A percentile compares a stretch with the other conserved stretches of the same genome.
Conservation (phyloP, 2,113 vertebrate species). For the Nycticorax nycticorax region DNA sequence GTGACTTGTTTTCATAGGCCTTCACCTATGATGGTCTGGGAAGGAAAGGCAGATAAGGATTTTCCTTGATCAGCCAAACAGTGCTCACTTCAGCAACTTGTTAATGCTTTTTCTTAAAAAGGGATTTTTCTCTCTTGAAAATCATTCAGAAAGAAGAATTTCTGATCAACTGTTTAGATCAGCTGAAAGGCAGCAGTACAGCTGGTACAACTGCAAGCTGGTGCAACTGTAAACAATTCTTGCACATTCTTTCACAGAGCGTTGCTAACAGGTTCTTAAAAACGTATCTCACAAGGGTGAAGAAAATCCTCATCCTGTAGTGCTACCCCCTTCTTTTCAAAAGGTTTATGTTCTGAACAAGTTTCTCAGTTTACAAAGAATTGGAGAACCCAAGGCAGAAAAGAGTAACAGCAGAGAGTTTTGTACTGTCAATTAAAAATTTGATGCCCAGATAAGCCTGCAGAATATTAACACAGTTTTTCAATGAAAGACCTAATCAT, state of each 20-base stretch:
- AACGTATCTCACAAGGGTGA: background rate
- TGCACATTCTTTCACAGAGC: background rate
- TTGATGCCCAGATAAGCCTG: background rate
- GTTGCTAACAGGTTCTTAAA: background rate
- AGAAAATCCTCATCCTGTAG: background rate
- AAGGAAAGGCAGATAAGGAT: background rate
- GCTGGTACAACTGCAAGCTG: background rate
- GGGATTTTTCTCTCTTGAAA: background rate
- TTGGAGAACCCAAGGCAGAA: background rate
- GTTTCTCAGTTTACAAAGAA: background rate
- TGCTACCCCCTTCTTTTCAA: background rate
- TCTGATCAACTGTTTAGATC: background rate
- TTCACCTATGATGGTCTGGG: background rate
- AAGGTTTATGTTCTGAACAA: background rate
- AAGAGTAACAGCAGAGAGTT: background rate
- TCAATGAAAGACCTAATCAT: background rate
- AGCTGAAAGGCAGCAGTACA: background rate
- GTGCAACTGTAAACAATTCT: background rate
- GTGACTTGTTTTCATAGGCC: background rate
- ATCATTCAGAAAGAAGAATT: background rate
- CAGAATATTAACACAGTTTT: background rate
- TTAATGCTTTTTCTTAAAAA: background rate
- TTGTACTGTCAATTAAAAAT: background rate
- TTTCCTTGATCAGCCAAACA: background rate
- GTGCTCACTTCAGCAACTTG: background rate